Base-by-base conservation (phyloP, 2,113 vertebrate genomes). In the Neodontobutis hainanensis region DNA sequence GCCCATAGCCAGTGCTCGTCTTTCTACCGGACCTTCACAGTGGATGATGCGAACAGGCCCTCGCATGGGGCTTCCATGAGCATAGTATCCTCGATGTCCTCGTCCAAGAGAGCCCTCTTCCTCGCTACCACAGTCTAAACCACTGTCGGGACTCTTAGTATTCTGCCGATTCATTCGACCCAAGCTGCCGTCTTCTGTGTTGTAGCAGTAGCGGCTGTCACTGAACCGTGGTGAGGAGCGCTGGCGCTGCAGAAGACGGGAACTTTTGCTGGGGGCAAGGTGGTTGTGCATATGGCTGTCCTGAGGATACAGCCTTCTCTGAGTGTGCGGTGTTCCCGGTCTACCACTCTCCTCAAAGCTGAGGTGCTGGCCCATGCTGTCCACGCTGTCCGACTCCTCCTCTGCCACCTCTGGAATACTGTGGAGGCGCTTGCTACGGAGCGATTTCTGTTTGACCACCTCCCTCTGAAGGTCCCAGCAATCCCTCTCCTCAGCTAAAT, bases 361-460 rank as follows among this genome's bases (percentile, higher is more conserved):
- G 57, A 91, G 78, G 11, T 85, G 87, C 69, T 92, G 92, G 56
- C 88, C 90, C 80, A 87, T 73, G 62, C 79, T 65, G 65, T 92
- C 91, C 61, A 87, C 59, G 5, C 83, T 75, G 50, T 93, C 93
- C 1, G 73, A 81, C 19, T 97, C 95, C 84, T 99, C 97, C 92
- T 98, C 96, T 0, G 95, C 95, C 82, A 97, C 96, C 92, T 99
- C 97, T 0, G 97, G 96, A 84, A 99, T 98, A 94, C 96, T 98
- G 93, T 95, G 97, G 70, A 99, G 96, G 59, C 92, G 94, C 85
- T 96, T 94, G 83, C 92, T 94, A 85, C 93, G 91, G 15, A 93
- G 95, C 2, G 88, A 95, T 69, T 83, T 91, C 74, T 94, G 95
- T 57, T 91, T 94, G 76, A 95, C 92, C 89, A 92, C 91, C 88